Conservation (phyloP, 2,888 invertebrate genomes). For the Metacarcinus magister region DNA sequence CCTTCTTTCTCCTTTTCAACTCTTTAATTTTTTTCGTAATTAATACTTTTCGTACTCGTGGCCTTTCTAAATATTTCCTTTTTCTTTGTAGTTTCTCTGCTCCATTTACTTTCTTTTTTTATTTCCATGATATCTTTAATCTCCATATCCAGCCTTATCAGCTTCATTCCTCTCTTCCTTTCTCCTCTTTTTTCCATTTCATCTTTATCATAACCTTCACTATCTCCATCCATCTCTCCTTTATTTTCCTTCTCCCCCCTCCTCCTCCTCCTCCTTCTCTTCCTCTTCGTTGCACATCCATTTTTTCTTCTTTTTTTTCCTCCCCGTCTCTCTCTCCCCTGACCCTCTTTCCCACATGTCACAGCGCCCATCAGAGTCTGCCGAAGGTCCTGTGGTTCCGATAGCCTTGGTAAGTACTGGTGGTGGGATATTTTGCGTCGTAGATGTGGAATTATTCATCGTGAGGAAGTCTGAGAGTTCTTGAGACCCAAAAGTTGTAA, state of each 20-base stretch:
- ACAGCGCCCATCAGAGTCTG: neutral
- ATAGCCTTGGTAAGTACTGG: conserved; percentile 11
- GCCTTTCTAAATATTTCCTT: neutral
- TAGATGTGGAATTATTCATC: conserved; percentile 18
- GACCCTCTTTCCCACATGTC: neutral
- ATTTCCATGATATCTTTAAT: neutral
- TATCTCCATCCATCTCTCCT: neutral
- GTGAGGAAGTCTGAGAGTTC: conserved; percentile 31
- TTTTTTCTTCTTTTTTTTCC: neutral
- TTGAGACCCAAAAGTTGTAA: conserved; percentile 34
- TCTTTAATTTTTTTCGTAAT: neutral
- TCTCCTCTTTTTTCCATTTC: neutral
- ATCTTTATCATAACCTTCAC: too few relatives aligned
- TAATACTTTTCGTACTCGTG: neutral
- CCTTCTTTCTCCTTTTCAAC: neutral
- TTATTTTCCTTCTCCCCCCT: neutral
- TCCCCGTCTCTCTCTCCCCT: neutral
- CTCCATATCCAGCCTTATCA: neutral
- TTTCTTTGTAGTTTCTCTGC: neutral
- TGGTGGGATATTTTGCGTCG: neutral
- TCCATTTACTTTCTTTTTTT: neutral
- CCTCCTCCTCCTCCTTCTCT: neutral
- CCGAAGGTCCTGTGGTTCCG: neutral
- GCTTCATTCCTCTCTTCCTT: neutral
- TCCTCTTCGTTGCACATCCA: neutral